Evolutionary conservation across 2,113 vertebrate species (phyloP).

Genomic region (Prunella fulvescens): DNA sequence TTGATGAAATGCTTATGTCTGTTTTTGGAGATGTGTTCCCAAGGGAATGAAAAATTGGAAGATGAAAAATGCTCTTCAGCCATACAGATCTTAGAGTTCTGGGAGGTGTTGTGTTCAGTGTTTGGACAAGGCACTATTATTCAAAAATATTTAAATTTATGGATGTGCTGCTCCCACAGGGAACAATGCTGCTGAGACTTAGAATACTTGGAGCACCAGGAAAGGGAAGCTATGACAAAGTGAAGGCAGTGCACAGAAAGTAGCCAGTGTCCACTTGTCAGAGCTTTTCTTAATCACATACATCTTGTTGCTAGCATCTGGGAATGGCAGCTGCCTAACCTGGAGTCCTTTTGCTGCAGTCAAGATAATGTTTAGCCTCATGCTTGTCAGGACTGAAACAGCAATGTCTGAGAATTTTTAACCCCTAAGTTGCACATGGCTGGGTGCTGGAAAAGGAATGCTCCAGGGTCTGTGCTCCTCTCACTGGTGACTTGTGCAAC

Average conservation of each 20-base stretch:
- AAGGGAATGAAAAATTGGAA: background rate
- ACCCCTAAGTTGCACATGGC: background rate
- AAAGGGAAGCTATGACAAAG: background rate
- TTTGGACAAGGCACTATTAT: background rate
- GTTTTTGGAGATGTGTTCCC: background rate
- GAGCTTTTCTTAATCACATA: background rate
- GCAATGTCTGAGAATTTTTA: background rate
- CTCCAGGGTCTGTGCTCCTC: background rate
- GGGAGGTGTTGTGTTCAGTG: background rate
- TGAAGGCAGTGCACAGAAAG: background rate
- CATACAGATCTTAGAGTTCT: background rate
- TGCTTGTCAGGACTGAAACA: background rate
- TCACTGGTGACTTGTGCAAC: background rate
- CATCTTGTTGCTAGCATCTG: background rate
- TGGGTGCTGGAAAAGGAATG: background rate
- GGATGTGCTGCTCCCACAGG: background rate
- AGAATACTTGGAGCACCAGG: background rate
- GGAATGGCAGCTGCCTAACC: background rate
- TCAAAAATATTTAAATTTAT: background rate
- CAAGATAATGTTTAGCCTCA: background rate
- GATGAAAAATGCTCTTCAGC: background rate
- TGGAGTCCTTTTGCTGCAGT: background rate
- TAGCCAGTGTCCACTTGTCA: background rate
- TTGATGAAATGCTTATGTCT: background rate
- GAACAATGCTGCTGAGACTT: background rate